Percentiles rank a stretch among this genome's conserved stretches.
phyloP scores from a whole-genome alignment of 1,140 invertebrate genomes.

The Meteorus sp. region DNA sequence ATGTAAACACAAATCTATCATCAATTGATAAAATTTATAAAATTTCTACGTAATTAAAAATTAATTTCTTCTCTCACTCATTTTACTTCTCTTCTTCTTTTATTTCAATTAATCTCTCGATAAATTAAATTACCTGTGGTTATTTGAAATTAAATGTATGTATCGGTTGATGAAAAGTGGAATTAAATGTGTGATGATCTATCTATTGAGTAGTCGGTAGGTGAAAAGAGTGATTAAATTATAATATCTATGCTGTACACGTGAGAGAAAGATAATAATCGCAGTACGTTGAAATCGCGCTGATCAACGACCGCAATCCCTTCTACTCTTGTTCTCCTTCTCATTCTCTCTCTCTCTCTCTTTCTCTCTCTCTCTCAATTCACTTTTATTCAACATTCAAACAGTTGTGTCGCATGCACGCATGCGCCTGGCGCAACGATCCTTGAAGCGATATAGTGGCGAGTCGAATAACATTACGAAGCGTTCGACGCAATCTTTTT shows the following conservation, averaged over 20 bases:
- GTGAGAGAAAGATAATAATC: conserved; percentile 6
- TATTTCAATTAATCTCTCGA: too few species aligned
- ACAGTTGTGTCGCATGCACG: too few species aligned
- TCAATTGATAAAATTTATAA: too few species aligned
- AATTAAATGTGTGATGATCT: conserved; percentile 23
- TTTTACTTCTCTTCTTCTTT: too few species aligned
- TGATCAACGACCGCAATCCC: conserved; percentile 11
- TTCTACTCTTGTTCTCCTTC: not conserved
- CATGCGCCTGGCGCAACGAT: conserved; percentile 16
- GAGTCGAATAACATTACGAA: conserved; percentile 18
- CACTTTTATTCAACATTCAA: too few species aligned
- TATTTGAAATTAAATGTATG: too few species aligned
- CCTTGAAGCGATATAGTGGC: conserved; percentile 18
- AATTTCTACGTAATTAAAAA: too few species aligned
- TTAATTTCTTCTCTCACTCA: too few species aligned
- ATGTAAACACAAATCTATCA: too few species aligned
- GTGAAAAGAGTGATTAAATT: not conserved
- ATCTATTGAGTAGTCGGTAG: conserved; percentile 4
- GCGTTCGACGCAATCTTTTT: conserved; percentile 21
- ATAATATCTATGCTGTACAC: not conserved
- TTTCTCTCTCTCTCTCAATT: not conserved
- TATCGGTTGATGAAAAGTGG: too few species aligned
- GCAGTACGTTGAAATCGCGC: not conserved
- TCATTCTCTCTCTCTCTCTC: too few species aligned
- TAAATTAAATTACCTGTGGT: too few species aligned